A percentile compares a stretch with the other conserved stretches of the same genome.
Conservation (phyloP, 2,888 invertebrate species). For the Smittia sp. region DNA sequence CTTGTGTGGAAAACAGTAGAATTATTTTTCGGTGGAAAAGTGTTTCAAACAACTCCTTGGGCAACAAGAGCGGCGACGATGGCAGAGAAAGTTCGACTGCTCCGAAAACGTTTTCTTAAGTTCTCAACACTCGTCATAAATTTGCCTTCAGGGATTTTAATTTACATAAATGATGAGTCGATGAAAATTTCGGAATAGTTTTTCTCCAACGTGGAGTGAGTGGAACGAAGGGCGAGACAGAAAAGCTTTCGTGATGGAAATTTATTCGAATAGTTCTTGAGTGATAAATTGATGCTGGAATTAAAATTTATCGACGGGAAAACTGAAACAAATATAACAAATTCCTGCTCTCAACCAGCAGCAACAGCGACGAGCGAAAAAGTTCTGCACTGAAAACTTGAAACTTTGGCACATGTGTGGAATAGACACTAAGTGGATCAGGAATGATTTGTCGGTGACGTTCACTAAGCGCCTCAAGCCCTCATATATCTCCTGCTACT, state of each 20-base stretch:
- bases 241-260: not conserved
- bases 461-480: no score
- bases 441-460: not conserved
- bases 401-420: not conserved
- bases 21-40: not conserved
- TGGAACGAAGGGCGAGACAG: not conserved
- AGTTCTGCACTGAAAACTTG: not conserved
- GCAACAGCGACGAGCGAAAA: not conserved
- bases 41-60: not conserved
- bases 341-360: not conserved
- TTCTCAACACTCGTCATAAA: conserved; percentile 1
- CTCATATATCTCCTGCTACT: no score
- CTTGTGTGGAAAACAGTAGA: not conserved
- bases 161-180: conserved; percentile 20
- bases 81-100: not conserved
- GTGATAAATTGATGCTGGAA: conserved; percentile 31
- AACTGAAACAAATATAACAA: not conserved
- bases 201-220: not conserved
- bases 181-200: not conserved
- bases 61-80: not conserved
- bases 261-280: not conserved
- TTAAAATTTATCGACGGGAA: conserved; percentile 24
- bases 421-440: conserved; percentile 14
- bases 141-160: not conserved
- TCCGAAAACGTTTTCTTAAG: not conserved